A percentile compares a stretch with the other conserved stretches of the same genome.
These are phyloP conservation scores for Heliconius ethilla DNA, from an alignment of 2,888 invertebrate species.

Conservation along the genomic window DNA sequence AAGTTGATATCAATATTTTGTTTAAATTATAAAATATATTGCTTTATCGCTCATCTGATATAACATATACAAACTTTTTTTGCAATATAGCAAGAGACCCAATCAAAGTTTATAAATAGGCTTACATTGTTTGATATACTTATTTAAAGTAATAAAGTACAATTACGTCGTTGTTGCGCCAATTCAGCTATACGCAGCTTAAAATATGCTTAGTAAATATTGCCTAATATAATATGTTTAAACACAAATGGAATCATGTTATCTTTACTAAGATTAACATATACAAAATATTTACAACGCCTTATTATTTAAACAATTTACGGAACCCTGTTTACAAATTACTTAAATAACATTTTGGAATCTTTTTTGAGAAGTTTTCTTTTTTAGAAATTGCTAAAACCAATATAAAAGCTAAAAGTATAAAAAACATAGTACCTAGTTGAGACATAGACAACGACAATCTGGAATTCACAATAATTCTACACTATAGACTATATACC, in stretches of 20 bases:
- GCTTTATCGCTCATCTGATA: too few species aligned
- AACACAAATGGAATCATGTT: too few species aligned
- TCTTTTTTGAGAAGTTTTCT: not conserved
- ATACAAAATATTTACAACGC: too few species aligned
- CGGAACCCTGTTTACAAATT: not conserved
- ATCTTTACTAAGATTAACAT: not conserved
- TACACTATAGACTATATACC: not conserved
- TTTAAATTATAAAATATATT: not conserved
- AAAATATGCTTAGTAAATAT: not conserved
- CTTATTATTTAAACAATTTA: not conserved
- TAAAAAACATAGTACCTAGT: conserved; percentile 1
- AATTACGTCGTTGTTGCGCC: not conserved
- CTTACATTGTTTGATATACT: not conserved
- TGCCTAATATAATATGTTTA: not conserved
- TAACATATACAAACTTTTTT: not conserved
- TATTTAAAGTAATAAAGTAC: not conserved
- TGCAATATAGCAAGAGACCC: not conserved
- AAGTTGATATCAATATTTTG: not conserved
- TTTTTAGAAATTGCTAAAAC: too few species aligned
- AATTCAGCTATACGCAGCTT: not conserved
- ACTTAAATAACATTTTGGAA: not conserved
- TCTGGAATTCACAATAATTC: conserved; percentile 22
- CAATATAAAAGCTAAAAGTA: not conserved
- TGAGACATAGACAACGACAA: not conserved
- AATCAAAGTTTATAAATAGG: not conserved